Base-by-base conservation (phyloP, 2,888 invertebrate genomes). In the Sarcophaga rosellei region DNA sequence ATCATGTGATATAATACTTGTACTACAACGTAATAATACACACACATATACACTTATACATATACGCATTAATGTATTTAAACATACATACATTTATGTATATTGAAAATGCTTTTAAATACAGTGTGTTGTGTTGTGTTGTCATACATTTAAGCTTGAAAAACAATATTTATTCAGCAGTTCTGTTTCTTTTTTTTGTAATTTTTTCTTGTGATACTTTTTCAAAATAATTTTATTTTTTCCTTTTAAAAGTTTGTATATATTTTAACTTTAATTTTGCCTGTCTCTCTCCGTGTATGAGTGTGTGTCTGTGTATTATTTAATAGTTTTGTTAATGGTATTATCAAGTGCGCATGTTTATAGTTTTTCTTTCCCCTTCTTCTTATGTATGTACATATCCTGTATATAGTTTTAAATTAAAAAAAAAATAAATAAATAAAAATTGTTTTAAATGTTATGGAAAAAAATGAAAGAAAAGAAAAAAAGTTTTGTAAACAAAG, bases 21-120 rank as follows among this genome's bases (percentile, higher is more conserved):
- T 65, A 85, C 66, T 81, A 81, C 84, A 84, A 81, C 84, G 81
- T 84, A 81, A 81, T 86, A 77, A 81, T 61, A 25, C 57, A 72
- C 23, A 44, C 6, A 35, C 1, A 35, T 17, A 53, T 1, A 53
- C 57, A 72, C 23, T 44, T 1, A 35, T 8, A 35, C 53, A 53
- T 1, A 53, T 17, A 53, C 4, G 3, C 17, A 25, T 44, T 44
- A 15, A 45, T 23, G 8, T 35, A 74, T 57, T 25, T 21, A 61
- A 68, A 66, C 59, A 89, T 81, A 89, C 76, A 75, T 66, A 85
- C 65, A 74, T 76, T 66, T 21, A 53, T n/a, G n/a, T n/a, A n/a
- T 53, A 53, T 53, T 53, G 53, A 15, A 15, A 15, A 15, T 53
- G 2, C 57, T 44, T 20, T 25, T n/a, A 47, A 44, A 65, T n/a